Evolutionary conservation across 2,113 vertebrate genomes (phyloP).

Genomic region (Scatophagus argus): DNA sequence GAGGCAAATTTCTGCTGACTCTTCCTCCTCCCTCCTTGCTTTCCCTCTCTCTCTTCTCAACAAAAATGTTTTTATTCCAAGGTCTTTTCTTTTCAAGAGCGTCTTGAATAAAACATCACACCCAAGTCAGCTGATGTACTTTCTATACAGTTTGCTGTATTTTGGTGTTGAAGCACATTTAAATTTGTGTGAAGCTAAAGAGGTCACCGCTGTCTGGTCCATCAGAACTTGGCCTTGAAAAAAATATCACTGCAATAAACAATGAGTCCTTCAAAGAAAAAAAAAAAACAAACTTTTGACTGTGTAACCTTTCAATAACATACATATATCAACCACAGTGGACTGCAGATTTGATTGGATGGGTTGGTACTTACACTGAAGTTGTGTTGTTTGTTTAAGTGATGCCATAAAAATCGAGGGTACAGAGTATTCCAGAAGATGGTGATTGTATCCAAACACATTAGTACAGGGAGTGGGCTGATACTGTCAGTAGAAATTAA

Average conservation of each 20-base stretch:
- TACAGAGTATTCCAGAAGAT: not conserved
- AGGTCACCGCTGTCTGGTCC: constrained; percentile 1
- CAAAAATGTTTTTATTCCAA: constrained; percentile 30
- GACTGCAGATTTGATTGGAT: not conserved
- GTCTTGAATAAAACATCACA: constrained; percentile 67
- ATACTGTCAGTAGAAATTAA: constrained; percentile 37
- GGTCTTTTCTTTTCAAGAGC: constrained; percentile 38
- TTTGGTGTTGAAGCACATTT: constrained; percentile 10
- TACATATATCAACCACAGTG: not conserved
- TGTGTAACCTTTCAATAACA: not conserved
- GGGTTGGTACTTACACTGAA: not conserved
- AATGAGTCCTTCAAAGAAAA: not conserved
- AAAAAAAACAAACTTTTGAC: not conserved
- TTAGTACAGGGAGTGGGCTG: not conserved
- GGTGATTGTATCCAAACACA: constrained; percentile 5
- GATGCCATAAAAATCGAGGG: not conserved
- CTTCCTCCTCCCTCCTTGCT: not conserved
- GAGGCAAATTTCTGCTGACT: constrained; percentile 12
- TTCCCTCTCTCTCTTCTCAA: not conserved
- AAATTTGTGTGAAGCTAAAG: constrained; percentile 4
- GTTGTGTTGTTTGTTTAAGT: not conserved
- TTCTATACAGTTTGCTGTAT: constrained; percentile 10
- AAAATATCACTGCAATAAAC: not conserved
- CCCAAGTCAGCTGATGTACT: constrained; percentile 12
- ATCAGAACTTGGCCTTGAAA: not conserved